phyloP scores from a whole-genome alignment of 2,888 invertebrate genomes.

The Lycaena phlaeas region DNA sequence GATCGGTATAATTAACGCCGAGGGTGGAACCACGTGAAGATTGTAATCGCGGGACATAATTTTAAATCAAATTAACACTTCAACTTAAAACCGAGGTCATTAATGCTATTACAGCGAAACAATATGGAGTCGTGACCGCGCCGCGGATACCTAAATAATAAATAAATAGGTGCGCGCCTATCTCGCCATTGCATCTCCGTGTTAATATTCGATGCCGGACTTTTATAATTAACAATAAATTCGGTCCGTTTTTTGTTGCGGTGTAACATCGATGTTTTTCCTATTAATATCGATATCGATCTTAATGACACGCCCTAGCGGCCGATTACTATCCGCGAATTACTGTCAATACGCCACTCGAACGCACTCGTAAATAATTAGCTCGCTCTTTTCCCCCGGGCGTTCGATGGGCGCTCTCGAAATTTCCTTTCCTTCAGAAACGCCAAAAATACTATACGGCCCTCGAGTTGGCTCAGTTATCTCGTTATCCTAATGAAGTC shows the following conservation, averaged over 20 bases:
- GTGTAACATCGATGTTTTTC: constrained; percentile 57
- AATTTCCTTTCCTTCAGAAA: constrained; percentile 48
- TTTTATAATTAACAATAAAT: constrained; percentile 74
- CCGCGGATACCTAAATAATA: constrained; percentile 70
- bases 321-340: constrained; percentile 5
- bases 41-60: constrained; percentile 65
- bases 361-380: constrained; percentile 45
- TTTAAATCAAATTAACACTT: constrained; percentile 74
- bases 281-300: constrained; percentile 32
- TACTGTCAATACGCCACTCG: constrained; percentile 14
- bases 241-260: constrained; percentile 63
- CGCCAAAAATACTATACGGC: constrained; percentile 52
- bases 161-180: constrained; percentile 65
- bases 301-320: constrained; percentile 15
- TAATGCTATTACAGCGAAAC: constrained; percentile 68
- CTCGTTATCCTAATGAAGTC: constrained; percentile 74
- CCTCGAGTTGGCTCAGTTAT: constrained; percentile 65
- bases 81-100: constrained; percentile 71
- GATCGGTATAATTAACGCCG: constrained; percentile 62
- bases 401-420: constrained; percentile 31
- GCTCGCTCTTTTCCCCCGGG: constrained; percentile 32
- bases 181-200: constrained; percentile 59
- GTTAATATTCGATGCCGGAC: constrained; percentile 64
- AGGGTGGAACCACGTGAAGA: constrained; percentile 62
- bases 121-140: constrained; percentile 69